phyloP scores from a whole-genome alignment of 1,140 invertebrate species.

The Drosophila insularis region DNA sequence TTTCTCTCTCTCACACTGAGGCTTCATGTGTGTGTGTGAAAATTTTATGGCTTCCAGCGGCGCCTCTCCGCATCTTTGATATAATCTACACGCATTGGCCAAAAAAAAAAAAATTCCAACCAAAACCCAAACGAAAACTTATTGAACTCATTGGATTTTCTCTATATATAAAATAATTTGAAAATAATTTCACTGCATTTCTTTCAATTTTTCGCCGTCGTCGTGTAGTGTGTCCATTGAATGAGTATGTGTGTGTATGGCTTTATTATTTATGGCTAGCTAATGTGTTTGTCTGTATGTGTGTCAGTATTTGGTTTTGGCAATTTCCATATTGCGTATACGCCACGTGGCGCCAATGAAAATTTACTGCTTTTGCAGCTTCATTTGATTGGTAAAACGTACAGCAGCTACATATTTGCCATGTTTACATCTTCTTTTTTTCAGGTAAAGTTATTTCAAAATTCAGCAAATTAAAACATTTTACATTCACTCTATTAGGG shows the following conservation, averaged over 20 bases:
- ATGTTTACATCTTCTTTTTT: not conserved
- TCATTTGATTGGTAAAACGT: constrained; percentile 48
- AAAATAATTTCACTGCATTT: constrained; percentile 50
- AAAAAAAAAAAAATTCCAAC: constrained; percentile 6
- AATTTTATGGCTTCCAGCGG: constrained; percentile 44
- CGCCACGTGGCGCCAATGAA: constrained; percentile 22
- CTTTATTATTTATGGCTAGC: constrained; percentile 42
- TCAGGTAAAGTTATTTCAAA: not conserved
- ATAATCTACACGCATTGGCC: constrained; percentile 18
- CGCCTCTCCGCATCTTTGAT: constrained; percentile 29
- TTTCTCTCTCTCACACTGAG: not conserved
- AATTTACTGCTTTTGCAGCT: constrained; percentile 42
- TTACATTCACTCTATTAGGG: not conserved
- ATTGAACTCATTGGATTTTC: constrained; percentile 14
- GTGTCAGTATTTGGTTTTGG: constrained; percentile 7
- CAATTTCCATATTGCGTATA: constrained; percentile 50
- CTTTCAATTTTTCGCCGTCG: constrained; percentile 15
- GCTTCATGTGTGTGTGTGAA: not conserved
- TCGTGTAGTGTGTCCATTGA: not conserved
- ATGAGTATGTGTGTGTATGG: constrained; percentile 23
- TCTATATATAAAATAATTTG: constrained; percentile 23
- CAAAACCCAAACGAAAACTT: constrained; percentile 19
- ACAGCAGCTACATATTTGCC: not conserved
- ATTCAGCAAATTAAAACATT: not conserved
- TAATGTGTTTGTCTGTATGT: constrained; percentile 7